Percentiles rank a stretch among this genome's conserved stretches.
Evolutionary conservation across 2,888 invertebrate species (phyloP).

Genomic region (Pseudanteris insignis): DNA sequence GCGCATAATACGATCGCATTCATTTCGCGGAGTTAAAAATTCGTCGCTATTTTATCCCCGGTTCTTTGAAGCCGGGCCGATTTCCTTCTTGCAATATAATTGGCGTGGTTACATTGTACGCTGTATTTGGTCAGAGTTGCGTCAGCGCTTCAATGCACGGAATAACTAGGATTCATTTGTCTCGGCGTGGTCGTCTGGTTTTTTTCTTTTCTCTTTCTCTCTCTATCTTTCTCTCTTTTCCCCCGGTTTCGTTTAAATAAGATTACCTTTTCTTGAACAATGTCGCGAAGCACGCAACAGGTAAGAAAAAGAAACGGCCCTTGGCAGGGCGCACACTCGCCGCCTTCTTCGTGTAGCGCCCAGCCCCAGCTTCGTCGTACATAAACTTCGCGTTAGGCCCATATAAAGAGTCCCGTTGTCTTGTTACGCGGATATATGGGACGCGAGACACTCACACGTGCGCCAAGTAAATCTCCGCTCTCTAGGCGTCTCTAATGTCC

Average conservation of each 20-base stretch:
- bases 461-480: slow-evolving; percentile 57
- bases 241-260: slow-evolving; percentile 20
- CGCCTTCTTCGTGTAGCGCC: too few species aligned
- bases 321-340: slow-evolving; percentile 12
- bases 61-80: slow-evolving; percentile 8
- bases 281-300: slow-evolving; percentile 13
- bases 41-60: slow-evolving; percentile 5
- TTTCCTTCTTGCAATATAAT: slow-evolving; percentile 15
- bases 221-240: too few species aligned
- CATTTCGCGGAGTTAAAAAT: neutral
- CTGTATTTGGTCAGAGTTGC: slow-evolving; percentile 13
- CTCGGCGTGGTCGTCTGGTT: slow-evolving; percentile 1
- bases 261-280: slow-evolving; percentile 38
- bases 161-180: slow-evolving; percentile 36
- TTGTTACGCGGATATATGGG: slow-evolving; percentile 55
- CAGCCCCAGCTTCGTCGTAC: slow-evolving; percentile 14
- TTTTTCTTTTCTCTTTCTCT: too few species aligned
- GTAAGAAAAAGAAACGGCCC: slow-evolving; percentile 14
- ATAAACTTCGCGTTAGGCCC: slow-evolving; percentile 48
- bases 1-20: neutral
- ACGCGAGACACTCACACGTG: slow-evolving; percentile 51
- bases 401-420: slow-evolving; percentile 61
- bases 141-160: slow-evolving; percentile 8
- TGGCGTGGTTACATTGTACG: slow-evolving; percentile 16
- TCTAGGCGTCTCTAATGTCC: slow-evolving; percentile 44